phyloP scores from a whole-genome alignment of 2,113 vertebrate genomes.

The Calonectris borealis region DNA sequence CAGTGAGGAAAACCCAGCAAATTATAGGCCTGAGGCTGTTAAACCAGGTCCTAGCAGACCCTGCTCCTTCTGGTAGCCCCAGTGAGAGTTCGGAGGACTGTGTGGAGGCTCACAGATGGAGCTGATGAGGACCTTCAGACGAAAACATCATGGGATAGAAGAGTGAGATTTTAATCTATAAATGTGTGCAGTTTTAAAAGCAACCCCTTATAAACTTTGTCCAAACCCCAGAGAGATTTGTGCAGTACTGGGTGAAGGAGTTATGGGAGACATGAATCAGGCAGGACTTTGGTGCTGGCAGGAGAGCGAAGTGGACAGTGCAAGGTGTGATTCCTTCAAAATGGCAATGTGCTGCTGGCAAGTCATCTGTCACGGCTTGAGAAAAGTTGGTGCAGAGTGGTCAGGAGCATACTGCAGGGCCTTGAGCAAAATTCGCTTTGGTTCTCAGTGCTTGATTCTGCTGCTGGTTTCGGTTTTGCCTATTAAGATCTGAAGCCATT shows the following conservation, averaged over 20 bases:
- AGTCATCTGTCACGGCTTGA: neutral
- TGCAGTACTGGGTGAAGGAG: neutral
- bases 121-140: neutral
- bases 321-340: neutral
- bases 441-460: neutral
- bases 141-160: neutral
- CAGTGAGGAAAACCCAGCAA: neutral
- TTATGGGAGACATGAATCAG: rapidly evolving
- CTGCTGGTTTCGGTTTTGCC: neutral
- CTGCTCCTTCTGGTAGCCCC: neutral
- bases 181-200: neutral
- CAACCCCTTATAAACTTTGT: neutral
- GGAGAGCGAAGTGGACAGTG: rapidly evolving
- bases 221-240: neutral
- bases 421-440: neutral
- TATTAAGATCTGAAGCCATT: neutral
- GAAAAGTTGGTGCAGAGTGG: neutral
- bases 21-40: neutral
- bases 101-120: neutral
- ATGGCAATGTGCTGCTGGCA: neutral
- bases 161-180: neutral
- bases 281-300: neutral
- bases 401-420: too few relatives aligned
- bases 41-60: neutral
- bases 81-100: neutral